Evolutionary conservation across 53 echinoderm and acorn worm genomes (phyloP), one percentile per base, ranked within the genome.

Genomic region (Hippasteria phrygiana): DNA sequence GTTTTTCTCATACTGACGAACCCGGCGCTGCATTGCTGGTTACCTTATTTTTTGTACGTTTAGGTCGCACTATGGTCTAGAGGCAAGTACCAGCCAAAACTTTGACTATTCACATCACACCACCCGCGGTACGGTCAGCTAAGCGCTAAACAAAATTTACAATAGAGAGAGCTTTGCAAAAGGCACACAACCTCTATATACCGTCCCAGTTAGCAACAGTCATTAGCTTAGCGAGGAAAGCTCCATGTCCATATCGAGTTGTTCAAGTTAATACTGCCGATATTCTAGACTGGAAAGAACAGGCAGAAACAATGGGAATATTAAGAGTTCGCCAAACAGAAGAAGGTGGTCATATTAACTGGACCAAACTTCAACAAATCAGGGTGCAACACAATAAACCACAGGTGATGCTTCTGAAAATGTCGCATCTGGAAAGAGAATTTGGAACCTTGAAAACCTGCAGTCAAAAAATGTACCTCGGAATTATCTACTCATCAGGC

Each of bases 251-350:
- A 0, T 88, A 78, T 35, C 27, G 12, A 20, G 40, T 78, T 46
- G 62, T 64, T 28, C 74, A 78, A 80, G 69, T 91, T 16, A 75
- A 94, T 75, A 12, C 88, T 38, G n/a, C 40, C 34, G 88, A 88
- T 40, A 88, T 88, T 5, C 75, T 46, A 47, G 67, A 88, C 70
- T 88, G 77, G 77, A 88, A 88, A 78, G n/a, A n/a, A n/a, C n/a
- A n/a, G n/a, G n/a, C n/a, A n/a, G n/a, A n/a, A n/a, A n/a, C n/a
- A n/a, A n/a, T n/a, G n/a, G n/a, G n/a, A n/a, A n/a, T n/a, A n/a
- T n/a, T n/a, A n/a, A n/a, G n/a, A n/a, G n/a, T n/a, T n/a, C n/a
- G 56, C 26, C 22, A 73, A 37, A 87, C 90, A 14, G 87, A 87
- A 42, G 75, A 75, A 88, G 54, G 83, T 20, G 82, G 81, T 13